Conservation (phyloP, 2,113 vertebrate species). For the Cettia cetti region DNA sequence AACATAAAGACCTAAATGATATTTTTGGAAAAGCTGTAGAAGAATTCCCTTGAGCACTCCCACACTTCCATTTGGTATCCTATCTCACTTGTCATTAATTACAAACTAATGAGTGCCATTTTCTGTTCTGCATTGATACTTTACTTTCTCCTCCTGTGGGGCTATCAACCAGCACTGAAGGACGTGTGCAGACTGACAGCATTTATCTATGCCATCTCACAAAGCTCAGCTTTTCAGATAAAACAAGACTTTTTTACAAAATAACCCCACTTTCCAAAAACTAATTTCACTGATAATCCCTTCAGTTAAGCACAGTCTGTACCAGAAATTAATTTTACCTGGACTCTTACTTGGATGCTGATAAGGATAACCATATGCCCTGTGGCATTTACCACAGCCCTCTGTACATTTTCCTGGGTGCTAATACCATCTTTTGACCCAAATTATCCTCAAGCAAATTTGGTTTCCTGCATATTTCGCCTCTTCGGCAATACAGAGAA, state of each 20-base stretch:
- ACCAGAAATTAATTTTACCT: neutral
- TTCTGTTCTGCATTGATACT: conserved; percentile 39
- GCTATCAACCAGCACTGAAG: conserved; percentile 9
- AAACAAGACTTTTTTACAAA: conserved; percentile 24
- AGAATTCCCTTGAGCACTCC: conserved; percentile 33
- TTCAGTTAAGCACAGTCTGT: neutral
- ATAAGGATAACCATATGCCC: neutral
- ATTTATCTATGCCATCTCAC: conserved; percentile 18
- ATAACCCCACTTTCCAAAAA: neutral
- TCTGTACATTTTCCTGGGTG: neutral
- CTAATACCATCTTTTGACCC: neutral
- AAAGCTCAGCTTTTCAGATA: neutral
- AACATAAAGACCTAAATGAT: neutral
- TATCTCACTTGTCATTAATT: conserved; percentile 58
- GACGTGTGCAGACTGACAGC: neutral
- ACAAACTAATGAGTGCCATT: conserved; percentile 48
- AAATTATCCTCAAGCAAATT: neutral
- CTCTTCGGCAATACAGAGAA: neutral
- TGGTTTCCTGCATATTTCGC: neutral
- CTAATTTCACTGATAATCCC: conserved; percentile 11
- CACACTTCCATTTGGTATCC: conserved; percentile 48
- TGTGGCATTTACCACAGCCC: neutral
- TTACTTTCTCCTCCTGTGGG: conserved; percentile 32
- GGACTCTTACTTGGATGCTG: neutral
- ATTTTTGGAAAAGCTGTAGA: conserved; percentile 28